Conservation (phyloP, 1,140 invertebrate species). For the Drosophila ohnishii region DNA sequence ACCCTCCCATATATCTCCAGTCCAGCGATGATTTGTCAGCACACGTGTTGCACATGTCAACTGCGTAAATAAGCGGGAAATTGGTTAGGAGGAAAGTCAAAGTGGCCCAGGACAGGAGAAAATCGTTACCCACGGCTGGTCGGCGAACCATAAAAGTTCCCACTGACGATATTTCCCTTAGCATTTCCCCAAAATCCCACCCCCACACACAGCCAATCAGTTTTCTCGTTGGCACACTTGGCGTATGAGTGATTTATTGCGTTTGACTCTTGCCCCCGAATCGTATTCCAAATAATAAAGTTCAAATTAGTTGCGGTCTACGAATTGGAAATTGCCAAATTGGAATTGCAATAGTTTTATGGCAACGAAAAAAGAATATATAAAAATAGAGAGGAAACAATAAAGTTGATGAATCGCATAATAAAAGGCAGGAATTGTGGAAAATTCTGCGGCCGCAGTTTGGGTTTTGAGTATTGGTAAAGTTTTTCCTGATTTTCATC, state of each 20-base stretch:
- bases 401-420: constrained; percentile 67
- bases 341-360: constrained; percentile 61
- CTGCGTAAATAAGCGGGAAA: constrained; percentile 73
- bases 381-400: constrained; percentile 37
- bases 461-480: constrained; percentile 8
- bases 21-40: constrained; percentile 59
- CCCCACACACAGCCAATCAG: background rate
- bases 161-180: constrained; percentile 37
- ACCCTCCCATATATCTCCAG: background rate
- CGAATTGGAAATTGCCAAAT: constrained; percentile 65
- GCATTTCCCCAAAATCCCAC: background rate
- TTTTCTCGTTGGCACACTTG: constrained; percentile 44
- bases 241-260: constrained; percentile 77
- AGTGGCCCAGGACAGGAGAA: constrained; percentile 10
- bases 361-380: constrained; percentile 12
- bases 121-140: constrained; percentile 24
- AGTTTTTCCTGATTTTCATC: constrained; percentile 24
- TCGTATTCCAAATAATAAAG: constrained; percentile 71
- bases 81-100: constrained; percentile 41
- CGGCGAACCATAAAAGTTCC: constrained; percentile 55
- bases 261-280: constrained; percentile 36
- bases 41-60: constrained; percentile 75
- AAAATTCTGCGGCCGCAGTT: constrained; percentile 3
- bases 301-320: constrained; percentile 78
- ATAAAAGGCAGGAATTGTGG: constrained; percentile 16